Percentiles rank a stretch among this genome's conserved stretches.
Evolutionary conservation across 2,113 vertebrate genomes (phyloP).

Genomic region (Halichoeres trimaculatus): DNA sequence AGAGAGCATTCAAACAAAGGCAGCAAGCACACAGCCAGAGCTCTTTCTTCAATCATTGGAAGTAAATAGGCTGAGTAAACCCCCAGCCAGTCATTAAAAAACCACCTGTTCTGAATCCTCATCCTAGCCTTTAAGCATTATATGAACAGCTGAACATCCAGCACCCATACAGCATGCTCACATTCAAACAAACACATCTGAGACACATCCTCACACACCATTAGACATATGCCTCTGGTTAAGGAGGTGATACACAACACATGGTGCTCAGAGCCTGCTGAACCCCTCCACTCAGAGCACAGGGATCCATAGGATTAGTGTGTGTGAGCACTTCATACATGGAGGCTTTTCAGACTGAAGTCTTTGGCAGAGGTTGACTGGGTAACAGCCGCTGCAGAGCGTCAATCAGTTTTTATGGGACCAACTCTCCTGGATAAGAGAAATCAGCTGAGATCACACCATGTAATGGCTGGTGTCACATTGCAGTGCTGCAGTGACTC

Average conservation of each 20-base stretch:
- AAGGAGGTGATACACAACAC: slow-evolving; percentile 72
- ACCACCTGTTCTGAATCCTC: slow-evolving; percentile 70
- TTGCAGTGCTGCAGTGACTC: slow-evolving; percentile 62
- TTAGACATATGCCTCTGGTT: slow-evolving; percentile 69
- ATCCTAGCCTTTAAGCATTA: slow-evolving; percentile 38
- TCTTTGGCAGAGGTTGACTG: slow-evolving; percentile 39
- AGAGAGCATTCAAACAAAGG: not conserved
- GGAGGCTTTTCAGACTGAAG: slow-evolving; percentile 39
- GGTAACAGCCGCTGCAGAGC: slow-evolving; percentile 45
- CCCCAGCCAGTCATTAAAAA: slow-evolving; percentile 59
- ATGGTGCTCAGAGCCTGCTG: slow-evolving; percentile 55
- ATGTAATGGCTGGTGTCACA: slow-evolving; percentile 36
- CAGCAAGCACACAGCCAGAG: not conserved
- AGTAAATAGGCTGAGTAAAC: slow-evolving; percentile 45
- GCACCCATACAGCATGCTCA: slow-evolving; percentile 30
- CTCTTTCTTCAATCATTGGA: slow-evolving; percentile 17
- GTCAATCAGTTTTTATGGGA: slow-evolving; percentile 60
- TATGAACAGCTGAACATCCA: slow-evolving; percentile 43
- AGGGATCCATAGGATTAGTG: slow-evolving; percentile 38
- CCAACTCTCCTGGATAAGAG: slow-evolving; percentile 47
- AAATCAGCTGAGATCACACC: slow-evolving; percentile 39
- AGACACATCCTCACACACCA: slow-evolving; percentile 26
- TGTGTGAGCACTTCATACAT: slow-evolving; percentile 25
- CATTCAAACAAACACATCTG: slow-evolving; percentile 41
- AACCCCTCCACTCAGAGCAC: slow-evolving; percentile 37